A percentile compares a stretch with the other conserved stretches of the same genome.
Conservation (phyloP, 2,113 vertebrate genomes). For the Heterocephalus glaber region DNA sequence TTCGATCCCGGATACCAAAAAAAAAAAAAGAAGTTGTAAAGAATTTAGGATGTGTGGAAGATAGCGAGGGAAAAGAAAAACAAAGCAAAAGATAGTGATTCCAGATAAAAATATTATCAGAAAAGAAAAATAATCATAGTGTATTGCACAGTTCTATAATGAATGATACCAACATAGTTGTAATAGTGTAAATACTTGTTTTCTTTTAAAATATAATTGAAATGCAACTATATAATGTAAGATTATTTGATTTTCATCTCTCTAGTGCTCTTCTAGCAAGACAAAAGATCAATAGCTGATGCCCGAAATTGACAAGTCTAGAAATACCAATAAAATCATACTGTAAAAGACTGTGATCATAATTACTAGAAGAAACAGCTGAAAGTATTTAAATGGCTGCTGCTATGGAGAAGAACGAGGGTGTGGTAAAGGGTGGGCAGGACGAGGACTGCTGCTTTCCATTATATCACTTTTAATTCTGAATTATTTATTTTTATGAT, state of each 20-base stretch:
- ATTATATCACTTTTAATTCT: not conserved
- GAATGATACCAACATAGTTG: not conserved
- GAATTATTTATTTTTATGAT: not conserved
- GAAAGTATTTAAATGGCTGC: not conserved
- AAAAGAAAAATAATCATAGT: not conserved
- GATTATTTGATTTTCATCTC: not conserved
- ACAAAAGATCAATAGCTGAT: not conserved
- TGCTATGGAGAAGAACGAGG: not conserved
- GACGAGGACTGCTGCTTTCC: not conserved
- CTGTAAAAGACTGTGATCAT: not conserved
- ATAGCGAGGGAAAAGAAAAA: constrained; percentile 8
- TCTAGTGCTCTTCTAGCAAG: not conserved
- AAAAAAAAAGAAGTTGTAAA: not conserved
- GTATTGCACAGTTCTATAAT: not conserved
- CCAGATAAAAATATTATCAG: not conserved
- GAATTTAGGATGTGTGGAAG: not conserved
- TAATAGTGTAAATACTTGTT: not conserved
- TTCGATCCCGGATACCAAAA: too few relatives aligned
- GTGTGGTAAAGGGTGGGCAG: not conserved
- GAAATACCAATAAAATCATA: constrained; percentile 45
- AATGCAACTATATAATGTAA: not conserved
- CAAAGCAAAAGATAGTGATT: not conserved
- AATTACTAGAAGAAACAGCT: not conserved
- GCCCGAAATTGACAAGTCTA: not conserved
- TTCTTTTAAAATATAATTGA: constrained; percentile 38